Evolutionary conservation across 2,113 vertebrate species (phyloP).

Genomic region (Tor tambroides): DNA sequence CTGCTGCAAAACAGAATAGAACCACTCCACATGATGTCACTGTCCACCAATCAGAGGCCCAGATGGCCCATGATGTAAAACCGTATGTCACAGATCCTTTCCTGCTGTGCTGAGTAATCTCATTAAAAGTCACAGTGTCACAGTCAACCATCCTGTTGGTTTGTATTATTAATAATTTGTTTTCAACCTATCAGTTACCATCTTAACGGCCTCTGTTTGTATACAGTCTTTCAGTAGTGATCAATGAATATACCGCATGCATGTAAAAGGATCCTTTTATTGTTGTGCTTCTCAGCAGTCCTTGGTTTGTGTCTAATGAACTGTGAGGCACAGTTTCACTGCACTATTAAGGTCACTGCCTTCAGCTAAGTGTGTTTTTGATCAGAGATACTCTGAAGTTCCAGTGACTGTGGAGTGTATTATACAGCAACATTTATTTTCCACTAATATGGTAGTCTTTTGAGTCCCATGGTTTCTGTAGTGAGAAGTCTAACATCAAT

Average conservation of each 20-base stretch:
- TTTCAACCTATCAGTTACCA: background rate
- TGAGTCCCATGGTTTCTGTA: background rate
- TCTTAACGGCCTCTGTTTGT: slow-evolving; percentile 5
- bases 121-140: slow-evolving; percentile 27
- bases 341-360: background rate
- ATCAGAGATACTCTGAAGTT: background rate
- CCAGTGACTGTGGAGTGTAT: background rate
- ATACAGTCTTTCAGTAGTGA: slow-evolving; percentile 9
- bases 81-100: slow-evolving; percentile 27
- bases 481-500: background rate
- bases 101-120: slow-evolving; percentile 35
- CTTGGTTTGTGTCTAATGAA: slow-evolving; percentile 12
- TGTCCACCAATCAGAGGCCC: slow-evolving; percentile 51
- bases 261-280: background rate
- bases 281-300: background rate
- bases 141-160: background rate
- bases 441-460: background rate
- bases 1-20: slow-evolving; percentile 23
- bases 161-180: slow-evolving; percentile 1
- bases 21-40: slow-evolving; percentile 52
- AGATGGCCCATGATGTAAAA: slow-evolving; percentile 42
- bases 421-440: background rate
- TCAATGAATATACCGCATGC: background rate
- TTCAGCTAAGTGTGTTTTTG: background rate
- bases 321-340: background rate